Conservation (phyloP, 1,140 invertebrate genomes). For the Bradysia coprophila region DNA sequence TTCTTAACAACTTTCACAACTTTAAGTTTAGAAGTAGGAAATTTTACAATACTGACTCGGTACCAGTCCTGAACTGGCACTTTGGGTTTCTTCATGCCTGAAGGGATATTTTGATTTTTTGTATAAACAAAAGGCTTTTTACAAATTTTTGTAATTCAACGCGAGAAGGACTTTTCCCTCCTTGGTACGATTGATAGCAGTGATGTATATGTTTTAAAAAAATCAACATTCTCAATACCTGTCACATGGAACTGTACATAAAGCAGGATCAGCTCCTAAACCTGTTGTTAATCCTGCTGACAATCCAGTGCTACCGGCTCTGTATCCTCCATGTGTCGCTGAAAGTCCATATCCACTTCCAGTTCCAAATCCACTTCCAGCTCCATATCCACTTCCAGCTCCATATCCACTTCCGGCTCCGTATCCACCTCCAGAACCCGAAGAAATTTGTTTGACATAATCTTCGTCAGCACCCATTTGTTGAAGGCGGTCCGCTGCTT, state of each 20-base stretch:
- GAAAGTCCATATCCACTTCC: background rate
- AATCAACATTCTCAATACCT: background rate
- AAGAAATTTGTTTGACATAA: background rate
- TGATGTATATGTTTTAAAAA: too few species aligned
- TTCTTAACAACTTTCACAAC: too few species aligned
- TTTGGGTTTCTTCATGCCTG: too few species aligned
- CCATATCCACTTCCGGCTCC: background rate
- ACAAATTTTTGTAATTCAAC: too few species aligned
- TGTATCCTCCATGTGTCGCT: background rate
- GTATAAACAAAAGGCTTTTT: too few species aligned
- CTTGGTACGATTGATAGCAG: too few species aligned
- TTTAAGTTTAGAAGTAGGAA: too few species aligned
- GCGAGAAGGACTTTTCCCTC: too few species aligned
- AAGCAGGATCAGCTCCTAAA: background rate
- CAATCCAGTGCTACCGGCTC: too few species aligned
- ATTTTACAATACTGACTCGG: too few species aligned
- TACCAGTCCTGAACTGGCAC: too few species aligned
- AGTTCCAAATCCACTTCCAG: background rate
- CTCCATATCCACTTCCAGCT: background rate
- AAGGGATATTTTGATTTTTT: too few species aligned
- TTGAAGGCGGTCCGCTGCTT: slow-evolving; percentile 5
- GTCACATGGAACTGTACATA: background rate
- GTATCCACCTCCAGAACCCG: background rate
- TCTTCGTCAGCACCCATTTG: background rate
- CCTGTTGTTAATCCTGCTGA: background rate